A percentile compares a stretch with the other conserved stretches of the same genome.
These are phyloP conservation scores for Candoia aspera DNA, from an alignment of 2,113 vertebrate species.

Conservation along the genomic window DNA sequence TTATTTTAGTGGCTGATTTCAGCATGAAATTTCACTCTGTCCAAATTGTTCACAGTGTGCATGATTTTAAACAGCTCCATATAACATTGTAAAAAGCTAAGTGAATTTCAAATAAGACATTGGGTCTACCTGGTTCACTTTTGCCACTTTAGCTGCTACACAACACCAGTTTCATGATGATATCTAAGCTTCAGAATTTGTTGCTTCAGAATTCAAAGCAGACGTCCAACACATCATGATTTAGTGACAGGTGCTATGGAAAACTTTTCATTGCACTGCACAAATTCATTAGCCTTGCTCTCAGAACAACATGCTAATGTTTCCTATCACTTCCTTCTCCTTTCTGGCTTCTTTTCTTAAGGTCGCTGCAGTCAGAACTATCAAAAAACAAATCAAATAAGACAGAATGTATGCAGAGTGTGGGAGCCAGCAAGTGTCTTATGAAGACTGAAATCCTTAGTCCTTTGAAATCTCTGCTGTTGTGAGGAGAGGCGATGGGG, in stretches of 20 bases:
- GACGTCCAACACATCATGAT: neutral
- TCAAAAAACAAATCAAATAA: slow-evolving; percentile 74
- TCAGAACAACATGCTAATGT: slow-evolving; percentile 69
- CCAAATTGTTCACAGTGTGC: neutral
- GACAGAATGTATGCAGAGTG: slow-evolving; percentile 56
- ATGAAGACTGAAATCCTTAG: slow-evolving; percentile 62
- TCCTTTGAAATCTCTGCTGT: slow-evolving; percentile 67
- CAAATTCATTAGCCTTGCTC: slow-evolving; percentile 66
- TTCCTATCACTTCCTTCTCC: slow-evolving; percentile 69
- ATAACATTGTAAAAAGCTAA: neutral
- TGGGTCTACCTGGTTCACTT: neutral
- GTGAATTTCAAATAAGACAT: neutral
- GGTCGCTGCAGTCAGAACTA: slow-evolving; percentile 70
- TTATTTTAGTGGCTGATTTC: neutral
- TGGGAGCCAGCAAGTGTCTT: slow-evolving; percentile 30
- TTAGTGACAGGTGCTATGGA: neutral
- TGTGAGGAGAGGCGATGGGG: slow-evolving; percentile 39
- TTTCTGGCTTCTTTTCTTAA: slow-evolving; percentile 53
- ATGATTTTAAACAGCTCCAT: neutral
- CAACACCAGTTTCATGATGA: neutral
- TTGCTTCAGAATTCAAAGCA: neutral
- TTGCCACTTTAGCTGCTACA: neutral
- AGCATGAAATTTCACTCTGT: neutral
- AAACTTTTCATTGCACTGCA: slow-evolving; percentile 52
- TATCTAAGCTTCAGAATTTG: neutral